Base-by-base conservation (phyloP, 2,888 invertebrate species). In the Iphiclides podalirius region DNA sequence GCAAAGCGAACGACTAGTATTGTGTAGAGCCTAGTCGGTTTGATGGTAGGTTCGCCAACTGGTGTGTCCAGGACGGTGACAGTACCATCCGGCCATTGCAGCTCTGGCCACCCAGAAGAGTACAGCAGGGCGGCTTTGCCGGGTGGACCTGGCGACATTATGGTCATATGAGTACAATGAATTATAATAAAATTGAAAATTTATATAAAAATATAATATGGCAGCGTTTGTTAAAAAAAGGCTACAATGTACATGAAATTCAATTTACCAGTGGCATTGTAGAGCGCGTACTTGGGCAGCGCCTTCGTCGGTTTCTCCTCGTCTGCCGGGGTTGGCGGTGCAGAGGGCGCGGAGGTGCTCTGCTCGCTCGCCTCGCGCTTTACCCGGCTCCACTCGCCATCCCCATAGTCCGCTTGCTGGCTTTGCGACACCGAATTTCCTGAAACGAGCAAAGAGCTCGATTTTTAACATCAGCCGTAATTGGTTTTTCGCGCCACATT, bases 111-210 rank as follows among this genome's bases (percentile, higher is more conserved):
- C 1, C 88, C 80, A 0, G 84, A 85, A 0, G 91, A 87, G 60
- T 85, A 88, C 0, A 92, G 70, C n/a, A 91, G 78, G 0, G 89
- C 82, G 6, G 79, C 88, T 38, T 82, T 90, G 52, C 79, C 90
- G 47, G 70, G 73, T 0, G 74, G 75, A 7, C 83, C 87, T 87
- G 66, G 0, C 8, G 26, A 31, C 11, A 13, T 6, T 3, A 7
- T 1, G 2, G n/a, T 3, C 20, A 20, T 4, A 20, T 20, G 20
- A 4, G 3, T 4, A 20, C 20, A 20, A 20, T 13, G 38, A 11
- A 15, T 9, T 36, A 17, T 12, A 20, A 20, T 28, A 17, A 26
- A 28, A 11, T 15, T 36, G 14, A 9, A 3, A 23, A 43, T 12
- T 11, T 34, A 3, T 35, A 17, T 20, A 7, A 17, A 20, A 6